Percentiles rank a stretch among this genome's conserved stretches.
phyloP scores from a whole-genome alignment of 1,140 invertebrate genomes.

The Steinernema feltiae region DNA sequence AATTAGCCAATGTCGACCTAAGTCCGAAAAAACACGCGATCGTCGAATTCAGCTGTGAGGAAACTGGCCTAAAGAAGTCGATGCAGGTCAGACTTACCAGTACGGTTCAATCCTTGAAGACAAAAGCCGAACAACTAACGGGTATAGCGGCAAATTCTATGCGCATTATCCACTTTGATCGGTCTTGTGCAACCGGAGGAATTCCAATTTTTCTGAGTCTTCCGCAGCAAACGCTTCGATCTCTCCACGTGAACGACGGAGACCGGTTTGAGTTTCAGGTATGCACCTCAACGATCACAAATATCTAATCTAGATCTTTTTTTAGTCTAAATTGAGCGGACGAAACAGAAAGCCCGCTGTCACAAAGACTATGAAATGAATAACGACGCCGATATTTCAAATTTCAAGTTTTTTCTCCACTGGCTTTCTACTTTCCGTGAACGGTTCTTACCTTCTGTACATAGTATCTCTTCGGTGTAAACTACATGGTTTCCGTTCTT shows the following conservation, averaged over 20 bases:
- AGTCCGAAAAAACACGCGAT: slow-evolving; percentile 26
- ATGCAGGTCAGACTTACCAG: slow-evolving; percentile 26
- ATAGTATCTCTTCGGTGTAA: no score
- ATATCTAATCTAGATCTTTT: neutral
- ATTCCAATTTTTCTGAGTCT: neutral
- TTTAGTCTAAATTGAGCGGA: neutral
- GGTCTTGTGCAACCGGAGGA: neutral
- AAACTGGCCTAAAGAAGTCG: slow-evolving; percentile 19
- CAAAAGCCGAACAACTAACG: slow-evolving; percentile 1
- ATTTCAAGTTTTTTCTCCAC: no score
- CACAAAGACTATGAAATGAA: neutral
- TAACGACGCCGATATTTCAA: neutral
- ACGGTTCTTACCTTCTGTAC: no score
- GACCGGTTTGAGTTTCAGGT: slow-evolving; percentile 8
- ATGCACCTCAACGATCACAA: neutral
- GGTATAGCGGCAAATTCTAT: neutral
- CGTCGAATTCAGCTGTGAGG: slow-evolving; percentile 33
- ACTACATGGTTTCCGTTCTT: no score
- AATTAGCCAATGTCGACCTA: slow-evolving; percentile 33
- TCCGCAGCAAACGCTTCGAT: neutral
- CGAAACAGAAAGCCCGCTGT: neutral
- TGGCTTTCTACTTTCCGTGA: no score
- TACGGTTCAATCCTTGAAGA: slow-evolving; percentile 31
- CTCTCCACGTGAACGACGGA: slow-evolving; percentile 1
- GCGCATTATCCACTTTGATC: neutral